Evolutionary conservation across 2,888 invertebrate species (phyloP), one percentile per base, ranked within the genome.

Genomic region (Drosophila anceps): DNA sequence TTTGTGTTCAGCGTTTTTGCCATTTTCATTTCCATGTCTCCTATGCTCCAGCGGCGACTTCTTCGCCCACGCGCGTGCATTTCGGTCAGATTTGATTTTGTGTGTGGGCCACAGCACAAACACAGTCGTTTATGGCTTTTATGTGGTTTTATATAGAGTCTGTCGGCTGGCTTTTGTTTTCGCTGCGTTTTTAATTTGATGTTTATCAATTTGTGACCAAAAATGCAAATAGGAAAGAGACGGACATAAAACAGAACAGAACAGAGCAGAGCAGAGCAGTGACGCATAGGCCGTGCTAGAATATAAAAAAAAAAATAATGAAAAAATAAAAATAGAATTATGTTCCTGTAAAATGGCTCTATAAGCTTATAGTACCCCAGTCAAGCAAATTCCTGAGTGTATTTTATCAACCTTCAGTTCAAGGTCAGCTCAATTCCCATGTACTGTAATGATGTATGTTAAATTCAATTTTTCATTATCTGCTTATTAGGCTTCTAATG

Each of bases 71-170:
- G 27, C 43, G 60, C 54, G 51, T 67, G 61, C 70, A 70, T 59
- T 62, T 46, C 59, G 55, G 64, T 64, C 61, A 61, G 69, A 72
- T 74, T 81, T 78, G 59, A 72, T 75, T 78, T 69, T 58, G 66
- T 58, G 62, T 63, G 50, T 44, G 51, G 51, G 63, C 82, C 69
- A 65, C 73, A 81, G 68, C 73, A 64, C n/a, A 73, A 74, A 66
- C 75, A 74, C 35, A 69, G 82, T 82, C 89, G 82, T 84, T 85
- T 85, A 88, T 86, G 82, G 82, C 73, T 73, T 84, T 88, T 76
- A 80, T 84, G 80, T 69, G 84, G 82, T 80, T 84, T 86, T 77
- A 79, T 86, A 76, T 76, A 73, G 82, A 78, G 83, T 55, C 51
- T 67, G 53, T 59, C 62, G 64, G 51, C 53, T 75, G 57, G 58